Percentiles rank a stretch among this genome's conserved stretches.
phyloP scores from a whole-genome alignment of 2,888 invertebrate species.

The Cosmopolites sordidus region DNA sequence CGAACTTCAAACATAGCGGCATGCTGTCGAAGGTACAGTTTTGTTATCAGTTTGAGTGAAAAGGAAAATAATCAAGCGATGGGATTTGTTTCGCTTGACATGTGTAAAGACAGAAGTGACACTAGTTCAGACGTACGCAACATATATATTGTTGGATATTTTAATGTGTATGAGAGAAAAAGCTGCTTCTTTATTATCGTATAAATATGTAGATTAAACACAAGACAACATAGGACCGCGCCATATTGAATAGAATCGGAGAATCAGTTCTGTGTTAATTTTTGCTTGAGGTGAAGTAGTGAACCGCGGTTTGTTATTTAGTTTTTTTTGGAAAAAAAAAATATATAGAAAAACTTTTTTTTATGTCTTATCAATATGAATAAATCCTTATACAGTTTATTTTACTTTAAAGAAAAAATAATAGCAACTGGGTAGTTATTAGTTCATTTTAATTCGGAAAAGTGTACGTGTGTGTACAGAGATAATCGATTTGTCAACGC shows the following conservation, averaged over 20 bases:
- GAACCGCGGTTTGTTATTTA: constrained; percentile 38
- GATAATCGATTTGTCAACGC: constrained; percentile 57
- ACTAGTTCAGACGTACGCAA: constrained; percentile 8
- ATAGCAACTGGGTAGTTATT: constrained; percentile 3
- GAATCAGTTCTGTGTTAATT: constrained; percentile 57
- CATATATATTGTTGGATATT: background rate
- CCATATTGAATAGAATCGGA: constrained; percentile 59
- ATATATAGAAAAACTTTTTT: too few species aligned
- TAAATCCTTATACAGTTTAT: background rate
- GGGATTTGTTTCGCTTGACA: background rate
- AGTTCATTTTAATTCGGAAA: constrained; percentile 18
- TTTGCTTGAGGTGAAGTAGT: constrained; percentile 49
- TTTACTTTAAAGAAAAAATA: background rate
- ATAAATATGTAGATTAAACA: constrained; percentile 26
- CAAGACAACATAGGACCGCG: constrained; percentile 50
- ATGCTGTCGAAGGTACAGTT: background rate
- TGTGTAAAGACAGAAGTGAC: constrained; percentile 5
- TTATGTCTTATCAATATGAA: background rate
- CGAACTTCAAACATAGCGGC: too few species aligned
- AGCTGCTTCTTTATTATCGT: constrained; percentile 27
- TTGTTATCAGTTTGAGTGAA: constrained; percentile 6
- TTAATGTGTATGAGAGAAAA: constrained; percentile 19
- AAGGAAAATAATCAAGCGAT: constrained; percentile 9
- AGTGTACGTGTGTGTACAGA: constrained; percentile 39
- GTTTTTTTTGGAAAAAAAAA: constrained; percentile 25